Conservation (phyloP, 2,888 invertebrate species). For the Acanthosepion lycidas region DNA sequence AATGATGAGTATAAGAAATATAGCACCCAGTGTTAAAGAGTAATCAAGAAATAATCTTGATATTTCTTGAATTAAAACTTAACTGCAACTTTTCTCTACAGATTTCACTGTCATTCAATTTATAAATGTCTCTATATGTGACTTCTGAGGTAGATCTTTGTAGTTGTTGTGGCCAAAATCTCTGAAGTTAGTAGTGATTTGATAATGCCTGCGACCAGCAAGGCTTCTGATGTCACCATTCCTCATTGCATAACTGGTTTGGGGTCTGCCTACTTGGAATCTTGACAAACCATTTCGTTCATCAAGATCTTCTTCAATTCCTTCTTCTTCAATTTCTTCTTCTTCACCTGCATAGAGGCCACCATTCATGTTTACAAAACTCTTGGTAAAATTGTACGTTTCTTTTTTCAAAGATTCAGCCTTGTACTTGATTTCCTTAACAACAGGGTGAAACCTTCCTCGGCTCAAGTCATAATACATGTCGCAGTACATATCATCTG, state of each 20-base stretch:
- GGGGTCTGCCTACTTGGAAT: not conserved
- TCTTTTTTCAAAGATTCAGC: slow-evolving; percentile 43
- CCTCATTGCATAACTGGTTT: not conserved
- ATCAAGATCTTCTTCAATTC: not conserved
- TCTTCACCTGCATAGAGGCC: not conserved
- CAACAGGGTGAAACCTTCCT: slow-evolving; percentile 6
- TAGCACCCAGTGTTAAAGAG: not conserved
- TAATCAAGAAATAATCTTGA: not conserved
- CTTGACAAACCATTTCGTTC: not conserved
- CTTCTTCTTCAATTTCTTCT: not conserved
- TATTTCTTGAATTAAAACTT: not conserved
- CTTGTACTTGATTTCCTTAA: slow-evolving; percentile 42
- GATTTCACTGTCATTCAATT: not conserved
- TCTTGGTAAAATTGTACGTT: slow-evolving; percentile 41
- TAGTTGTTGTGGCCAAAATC: not conserved
- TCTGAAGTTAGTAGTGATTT: slow-evolving; percentile 34
- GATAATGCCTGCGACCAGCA: not conserved
- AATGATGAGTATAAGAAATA: not conserved
- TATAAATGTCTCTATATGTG: slow-evolving; percentile 40
- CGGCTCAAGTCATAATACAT: not conserved
- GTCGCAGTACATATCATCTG: slow-evolving; percentile 24
- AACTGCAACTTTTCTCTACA: not conserved
- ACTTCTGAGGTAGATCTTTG: not conserved
- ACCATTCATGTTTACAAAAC: not conserved
- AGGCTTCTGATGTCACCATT: not conserved